Percentiles rank a stretch among this genome's conserved stretches.
Evolutionary conservation across 2,888 invertebrate genomes (phyloP).

Genomic region (Poecilus cupreus): DNA sequence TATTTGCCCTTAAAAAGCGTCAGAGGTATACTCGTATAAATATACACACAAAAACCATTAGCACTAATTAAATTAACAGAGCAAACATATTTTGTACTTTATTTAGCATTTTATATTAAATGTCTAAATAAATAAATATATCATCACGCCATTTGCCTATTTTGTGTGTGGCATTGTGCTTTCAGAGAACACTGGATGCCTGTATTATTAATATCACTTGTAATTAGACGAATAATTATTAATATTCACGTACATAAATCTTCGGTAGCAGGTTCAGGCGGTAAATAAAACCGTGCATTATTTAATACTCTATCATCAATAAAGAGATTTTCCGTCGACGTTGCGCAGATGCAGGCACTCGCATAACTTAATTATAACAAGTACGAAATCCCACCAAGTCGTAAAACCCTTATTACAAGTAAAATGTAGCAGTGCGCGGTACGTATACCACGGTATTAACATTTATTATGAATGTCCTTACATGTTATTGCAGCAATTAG

Average conservation of each 20-base stretch:
- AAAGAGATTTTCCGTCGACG: not conserved
- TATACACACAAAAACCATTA: too few species aligned
- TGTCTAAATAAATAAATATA: too few species aligned
- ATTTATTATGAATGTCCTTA: conserved; percentile 54
- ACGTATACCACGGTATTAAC: conserved; percentile 43
- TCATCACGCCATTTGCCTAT: too few species aligned
- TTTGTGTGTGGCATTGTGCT: too few species aligned
- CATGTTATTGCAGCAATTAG: conserved; percentile 54
- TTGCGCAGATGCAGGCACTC: conserved; percentile 15
- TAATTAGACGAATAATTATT: not conserved
- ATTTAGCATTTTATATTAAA: too few species aligned
- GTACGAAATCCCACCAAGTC: conserved; percentile 34
- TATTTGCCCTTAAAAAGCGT: too few species aligned
- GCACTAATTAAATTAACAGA: too few species aligned
- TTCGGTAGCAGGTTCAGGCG: not conserved
- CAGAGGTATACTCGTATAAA: too few species aligned
- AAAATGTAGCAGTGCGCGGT: conserved; percentile 20
- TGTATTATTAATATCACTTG: too few species aligned
- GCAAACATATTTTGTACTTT: too few species aligned
- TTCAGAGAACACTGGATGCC: too few species aligned
- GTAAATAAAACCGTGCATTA: conserved; percentile 30
- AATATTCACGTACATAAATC: conserved; percentile 24
- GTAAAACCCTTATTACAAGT: conserved; percentile 52
- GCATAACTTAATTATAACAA: conserved; percentile 13
- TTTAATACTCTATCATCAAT: conserved; percentile 28